These are phyloP conservation scores for Camptogramma bilineatum DNA, from an alignment of 2,888 invertebrate species.

Conservation along the genomic window DNA sequence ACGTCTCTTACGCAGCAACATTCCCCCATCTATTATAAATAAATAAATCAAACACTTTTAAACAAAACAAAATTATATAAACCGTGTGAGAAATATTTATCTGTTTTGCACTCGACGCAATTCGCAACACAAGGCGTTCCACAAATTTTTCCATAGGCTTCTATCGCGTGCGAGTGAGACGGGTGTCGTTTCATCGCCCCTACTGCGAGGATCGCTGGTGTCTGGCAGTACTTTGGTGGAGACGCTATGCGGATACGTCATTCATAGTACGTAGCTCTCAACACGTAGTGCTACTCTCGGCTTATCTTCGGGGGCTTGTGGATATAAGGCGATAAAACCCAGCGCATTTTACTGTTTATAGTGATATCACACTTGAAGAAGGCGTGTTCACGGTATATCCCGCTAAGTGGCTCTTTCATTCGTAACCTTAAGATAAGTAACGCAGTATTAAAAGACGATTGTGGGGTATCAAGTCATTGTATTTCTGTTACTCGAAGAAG, in stretches of 20 bases:
- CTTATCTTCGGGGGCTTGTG: slow-evolving; percentile 72
- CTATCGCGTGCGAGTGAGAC: slow-evolving; percentile 79
- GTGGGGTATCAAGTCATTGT: slow-evolving; percentile 50
- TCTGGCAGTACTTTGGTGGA: slow-evolving; percentile 72
- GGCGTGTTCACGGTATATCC: slow-evolving; percentile 72
- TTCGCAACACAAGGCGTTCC: slow-evolving; percentile 81
- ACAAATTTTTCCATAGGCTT: slow-evolving; percentile 82
- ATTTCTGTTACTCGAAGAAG: slow-evolving; percentile 59
- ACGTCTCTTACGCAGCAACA: not conserved
- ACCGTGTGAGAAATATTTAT: slow-evolving; percentile 53
- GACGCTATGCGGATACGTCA: slow-evolving; percentile 74
- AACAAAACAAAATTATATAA: slow-evolving; percentile 45
- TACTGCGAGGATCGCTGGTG: slow-evolving; percentile 64
- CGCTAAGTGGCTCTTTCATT: slow-evolving; percentile 55
- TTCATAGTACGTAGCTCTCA: slow-evolving; percentile 86
- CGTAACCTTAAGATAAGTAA: slow-evolving; percentile 61
- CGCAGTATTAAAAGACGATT: slow-evolving; percentile 47
- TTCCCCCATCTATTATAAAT: slow-evolving; percentile 2
- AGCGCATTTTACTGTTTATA: slow-evolving; percentile 67
- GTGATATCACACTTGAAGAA: slow-evolving; percentile 75
- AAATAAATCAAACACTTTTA: slow-evolving; percentile 11
- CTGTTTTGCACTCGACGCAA: slow-evolving; percentile 77
- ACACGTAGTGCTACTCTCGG: slow-evolving; percentile 76
- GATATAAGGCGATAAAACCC: slow-evolving; percentile 79
- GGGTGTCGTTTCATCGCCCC: slow-evolving; percentile 63